Evolutionary conservation across 2,888 invertebrate genomes (phyloP).

Genomic region (Ichneumon xanthorius): DNA sequence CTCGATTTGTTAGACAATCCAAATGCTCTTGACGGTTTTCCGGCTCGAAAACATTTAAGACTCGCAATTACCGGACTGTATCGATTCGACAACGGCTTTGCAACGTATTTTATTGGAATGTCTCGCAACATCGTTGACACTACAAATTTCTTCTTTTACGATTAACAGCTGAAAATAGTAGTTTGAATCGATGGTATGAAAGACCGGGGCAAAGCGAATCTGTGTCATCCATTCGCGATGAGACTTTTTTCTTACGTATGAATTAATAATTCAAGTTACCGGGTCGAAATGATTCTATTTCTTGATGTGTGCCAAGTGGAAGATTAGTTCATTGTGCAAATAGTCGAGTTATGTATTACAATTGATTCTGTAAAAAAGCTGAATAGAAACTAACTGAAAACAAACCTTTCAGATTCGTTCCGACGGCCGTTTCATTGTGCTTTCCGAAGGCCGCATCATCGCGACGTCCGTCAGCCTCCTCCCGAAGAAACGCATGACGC

Average conservation of each 20-base stretch:
- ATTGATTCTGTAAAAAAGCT: neutral
- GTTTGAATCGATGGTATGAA: neutral
- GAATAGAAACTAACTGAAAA: neutral
- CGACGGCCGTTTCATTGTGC: neutral
- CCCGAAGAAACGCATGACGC: neutral
- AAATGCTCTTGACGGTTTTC: neutral
- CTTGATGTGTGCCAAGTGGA: too few species aligned
- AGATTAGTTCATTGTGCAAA: neutral
- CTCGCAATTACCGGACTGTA: neutral
- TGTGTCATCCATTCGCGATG: neutral
- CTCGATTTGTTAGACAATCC: constrained; percentile 10
- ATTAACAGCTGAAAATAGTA: neutral
- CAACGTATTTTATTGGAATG: neutral
- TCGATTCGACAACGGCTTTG: neutral
- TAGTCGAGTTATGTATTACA: neutral
- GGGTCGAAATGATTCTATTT: neutral
- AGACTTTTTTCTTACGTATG: neutral
- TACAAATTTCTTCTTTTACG: neutral
- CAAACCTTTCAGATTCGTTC: constrained; percentile 14
- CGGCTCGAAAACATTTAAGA: constrained; percentile 1
- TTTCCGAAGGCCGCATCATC: constrained; percentile 4
- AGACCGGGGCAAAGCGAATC: neutral
- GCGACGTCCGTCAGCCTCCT: neutral
- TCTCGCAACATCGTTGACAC: neutral
- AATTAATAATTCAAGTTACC: neutral